These are phyloP conservation scores for Prunella himalayana DNA, from an alignment of 2,113 vertebrate genomes.

Conservation along the genomic window DNA sequence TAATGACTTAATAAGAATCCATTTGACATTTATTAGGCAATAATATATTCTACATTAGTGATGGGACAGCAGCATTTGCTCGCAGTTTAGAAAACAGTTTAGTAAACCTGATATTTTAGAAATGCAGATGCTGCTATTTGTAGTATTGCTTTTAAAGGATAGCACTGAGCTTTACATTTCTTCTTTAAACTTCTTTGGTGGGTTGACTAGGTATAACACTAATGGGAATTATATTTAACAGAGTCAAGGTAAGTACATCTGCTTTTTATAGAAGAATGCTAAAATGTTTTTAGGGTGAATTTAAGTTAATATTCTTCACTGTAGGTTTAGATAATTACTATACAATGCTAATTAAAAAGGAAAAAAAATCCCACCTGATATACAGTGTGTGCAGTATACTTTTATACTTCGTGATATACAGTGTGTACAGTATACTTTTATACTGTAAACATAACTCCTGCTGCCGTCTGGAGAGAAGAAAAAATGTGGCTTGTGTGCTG, in stretches of 20 bases:
- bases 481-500: not conserved
- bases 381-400: no score
- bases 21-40: not conserved
- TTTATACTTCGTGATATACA: not conserved
- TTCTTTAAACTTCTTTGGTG: not conserved
- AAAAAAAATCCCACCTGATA: not conserved
- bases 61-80: not conserved
- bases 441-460: not conserved
- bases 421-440: not conserved
- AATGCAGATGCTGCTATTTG: not conserved
- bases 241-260: not conserved
- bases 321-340: not conserved
- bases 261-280: not conserved
- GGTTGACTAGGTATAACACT: not conserved
- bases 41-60: not conserved
- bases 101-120: not conserved
- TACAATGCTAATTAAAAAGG: not conserved
- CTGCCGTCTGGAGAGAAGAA: not conserved
- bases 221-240: not conserved
- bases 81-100: accelerated
- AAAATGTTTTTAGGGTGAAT: not conserved
- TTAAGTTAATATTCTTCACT: not conserved
- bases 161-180: not conserved
- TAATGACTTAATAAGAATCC: not conserved
- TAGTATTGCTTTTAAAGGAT: not conserved